Conservation (phyloP, 1,140 invertebrate species). For the Whitmania pigra region DNA sequence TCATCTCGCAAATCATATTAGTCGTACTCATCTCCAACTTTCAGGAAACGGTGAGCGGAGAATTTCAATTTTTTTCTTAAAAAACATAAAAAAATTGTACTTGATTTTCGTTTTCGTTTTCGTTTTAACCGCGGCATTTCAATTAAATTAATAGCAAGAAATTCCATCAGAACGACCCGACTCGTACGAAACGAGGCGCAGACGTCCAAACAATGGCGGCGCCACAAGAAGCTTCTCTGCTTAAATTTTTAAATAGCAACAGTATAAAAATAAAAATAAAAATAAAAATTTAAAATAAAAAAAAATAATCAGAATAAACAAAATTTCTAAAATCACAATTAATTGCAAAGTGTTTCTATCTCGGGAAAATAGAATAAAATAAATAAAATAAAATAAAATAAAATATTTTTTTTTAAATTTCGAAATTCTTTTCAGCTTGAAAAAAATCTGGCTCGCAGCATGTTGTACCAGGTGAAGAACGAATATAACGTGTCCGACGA, state of each 20-base stretch:
- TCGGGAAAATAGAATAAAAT: neutral
- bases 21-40: slow-evolving; percentile 1
- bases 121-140: too few relatives aligned
- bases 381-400: neutral
- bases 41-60: neutral
- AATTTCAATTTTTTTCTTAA: neutral
- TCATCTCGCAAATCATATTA: slow-evolving; percentile 2
- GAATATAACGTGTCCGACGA: slow-evolving; percentile 13
- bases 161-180: too few relatives aligned
- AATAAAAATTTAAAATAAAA: too few relatives aligned
- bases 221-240: too few relatives aligned
- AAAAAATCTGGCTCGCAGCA: slow-evolving; percentile 5
- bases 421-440: slow-evolving; percentile 17
- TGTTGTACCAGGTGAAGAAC: slow-evolving; percentile 16
- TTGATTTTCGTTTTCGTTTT: too few relatives aligned
- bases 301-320: too few relatives aligned
- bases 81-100: too few relatives aligned
- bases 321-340: neutral
- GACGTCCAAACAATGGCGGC: neutral
- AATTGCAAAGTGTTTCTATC: neutral
- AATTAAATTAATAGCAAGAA: too few relatives aligned
- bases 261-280: too few relatives aligned
- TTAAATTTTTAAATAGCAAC: too few relatives aligned
- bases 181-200: neutral
- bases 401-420: too few relatives aligned